These are phyloP conservation scores for Mirza zaza DNA, from an alignment of 2,113 vertebrate species.

Conservation along the genomic window DNA sequence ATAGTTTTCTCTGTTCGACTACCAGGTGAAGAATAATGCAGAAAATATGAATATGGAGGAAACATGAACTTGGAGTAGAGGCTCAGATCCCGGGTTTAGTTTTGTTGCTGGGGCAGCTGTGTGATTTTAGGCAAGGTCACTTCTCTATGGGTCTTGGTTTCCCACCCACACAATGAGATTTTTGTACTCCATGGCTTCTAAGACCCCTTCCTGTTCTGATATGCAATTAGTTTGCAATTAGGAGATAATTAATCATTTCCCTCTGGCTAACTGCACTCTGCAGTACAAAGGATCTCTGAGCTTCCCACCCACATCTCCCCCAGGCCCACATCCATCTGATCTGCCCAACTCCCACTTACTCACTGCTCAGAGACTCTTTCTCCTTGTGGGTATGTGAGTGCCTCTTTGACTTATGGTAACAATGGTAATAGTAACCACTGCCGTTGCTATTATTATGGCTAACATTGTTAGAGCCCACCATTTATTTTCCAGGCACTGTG, in stretches of 20 bases:
- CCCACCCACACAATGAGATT: background rate
- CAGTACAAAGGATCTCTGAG: background rate
- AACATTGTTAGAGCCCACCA: background rate
- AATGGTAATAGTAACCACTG: background rate
- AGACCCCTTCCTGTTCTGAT: background rate
- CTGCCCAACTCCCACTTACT: background rate
- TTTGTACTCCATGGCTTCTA: background rate
- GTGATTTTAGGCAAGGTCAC: background rate
- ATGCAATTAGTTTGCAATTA: background rate
- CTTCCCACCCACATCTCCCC: background rate
- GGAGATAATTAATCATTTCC: conserved; percentile 24
- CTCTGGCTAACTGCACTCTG: background rate
- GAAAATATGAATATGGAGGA: background rate
- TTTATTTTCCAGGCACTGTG: background rate
- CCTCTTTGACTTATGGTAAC: background rate
- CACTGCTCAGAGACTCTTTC: background rate
- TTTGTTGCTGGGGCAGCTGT: background rate
- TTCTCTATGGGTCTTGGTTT: background rate
- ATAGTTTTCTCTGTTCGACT: background rate
- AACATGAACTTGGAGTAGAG: background rate
- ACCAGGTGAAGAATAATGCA: background rate
- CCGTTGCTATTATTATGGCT: background rate
- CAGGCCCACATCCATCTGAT: background rate
- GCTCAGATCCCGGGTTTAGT: no score
- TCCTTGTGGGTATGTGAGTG: background rate